These are phyloP conservation scores for Orthosia incerta DNA, from an alignment of 2,888 invertebrate species.

Conservation along the genomic window DNA sequence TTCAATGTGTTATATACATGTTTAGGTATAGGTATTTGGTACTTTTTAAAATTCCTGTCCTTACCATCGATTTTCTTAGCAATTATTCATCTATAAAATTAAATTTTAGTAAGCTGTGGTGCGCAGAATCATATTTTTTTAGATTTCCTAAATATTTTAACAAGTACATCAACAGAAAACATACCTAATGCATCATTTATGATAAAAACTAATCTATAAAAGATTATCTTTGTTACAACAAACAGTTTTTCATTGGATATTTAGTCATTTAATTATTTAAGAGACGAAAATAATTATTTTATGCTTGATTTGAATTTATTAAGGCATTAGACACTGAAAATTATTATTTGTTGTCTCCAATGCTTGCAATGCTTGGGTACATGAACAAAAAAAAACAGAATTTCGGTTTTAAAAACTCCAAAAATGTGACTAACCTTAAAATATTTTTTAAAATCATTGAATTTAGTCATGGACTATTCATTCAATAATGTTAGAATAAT, in stretches of 20 bases:
- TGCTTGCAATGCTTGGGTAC: background rate
- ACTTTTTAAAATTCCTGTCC: background rate
- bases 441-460: background rate
- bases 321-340: background rate
- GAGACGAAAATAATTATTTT: conserved; percentile 18
- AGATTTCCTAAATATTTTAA: conserved; percentile 21
- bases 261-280: conserved; percentile 27
- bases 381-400: conserved; percentile 14
- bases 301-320: conserved; percentile 17
- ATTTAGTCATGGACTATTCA: conserved; percentile 15
- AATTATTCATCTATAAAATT: background rate
- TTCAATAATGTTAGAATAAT: conserved; percentile 21
- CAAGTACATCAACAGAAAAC: conserved; percentile 9
- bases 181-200: conserved; percentile 30
- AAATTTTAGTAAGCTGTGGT: background rate
- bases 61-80: background rate
- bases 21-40: conserved; percentile 38
- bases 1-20: conserved; percentile 30
- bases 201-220: conserved; percentile 40
- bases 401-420: background rate
- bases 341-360: conserved; percentile 6
- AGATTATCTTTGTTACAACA: conserved; percentile 45
- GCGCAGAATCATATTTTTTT: background rate
- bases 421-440: background rate
- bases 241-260: conserved; percentile 22